Conservation (phyloP, 2,797 vertebrate genomes). For the Myioborus miniatus region DNA sequence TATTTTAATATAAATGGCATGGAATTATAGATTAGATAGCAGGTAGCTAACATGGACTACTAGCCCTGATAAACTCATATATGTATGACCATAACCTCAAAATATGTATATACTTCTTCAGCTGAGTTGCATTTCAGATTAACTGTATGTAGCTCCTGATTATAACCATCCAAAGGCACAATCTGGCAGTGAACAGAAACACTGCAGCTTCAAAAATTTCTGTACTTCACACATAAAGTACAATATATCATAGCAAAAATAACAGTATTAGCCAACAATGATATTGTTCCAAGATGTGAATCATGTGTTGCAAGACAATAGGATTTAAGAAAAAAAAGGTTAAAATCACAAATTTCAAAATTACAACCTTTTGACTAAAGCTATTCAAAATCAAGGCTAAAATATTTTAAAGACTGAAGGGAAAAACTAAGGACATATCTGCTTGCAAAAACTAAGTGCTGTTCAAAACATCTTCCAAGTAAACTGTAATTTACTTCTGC, state of each 20-base stretch:
- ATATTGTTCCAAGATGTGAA: neutral
- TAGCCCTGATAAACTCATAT: neutral
- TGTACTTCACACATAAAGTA: neutral
- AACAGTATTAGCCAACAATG: neutral
- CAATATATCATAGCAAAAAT: neutral
- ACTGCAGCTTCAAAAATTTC: neutral
- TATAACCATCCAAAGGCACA: neutral
- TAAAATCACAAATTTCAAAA: neutral
- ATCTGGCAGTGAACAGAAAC: neutral
- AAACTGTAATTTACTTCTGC: conserved; percentile 6
- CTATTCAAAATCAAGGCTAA: neutral
- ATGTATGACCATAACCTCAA: neutral
- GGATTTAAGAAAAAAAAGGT: neutral
- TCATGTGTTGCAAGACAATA: neutral
- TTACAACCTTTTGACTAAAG: neutral
- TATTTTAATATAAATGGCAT: neutral
- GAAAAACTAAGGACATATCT: neutral
- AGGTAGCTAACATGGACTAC: neutral
- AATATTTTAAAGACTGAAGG: conserved; percentile 4
- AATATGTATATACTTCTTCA: neutral
- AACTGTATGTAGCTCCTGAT: neutral
- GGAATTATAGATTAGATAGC: neutral
- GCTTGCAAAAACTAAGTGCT: neutral
- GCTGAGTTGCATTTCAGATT: neutral
- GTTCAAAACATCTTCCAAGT: neutral